Evolutionary conservation across 2,888 invertebrate genomes (phyloP).

Genomic region (Oligia latruncula): DNA sequence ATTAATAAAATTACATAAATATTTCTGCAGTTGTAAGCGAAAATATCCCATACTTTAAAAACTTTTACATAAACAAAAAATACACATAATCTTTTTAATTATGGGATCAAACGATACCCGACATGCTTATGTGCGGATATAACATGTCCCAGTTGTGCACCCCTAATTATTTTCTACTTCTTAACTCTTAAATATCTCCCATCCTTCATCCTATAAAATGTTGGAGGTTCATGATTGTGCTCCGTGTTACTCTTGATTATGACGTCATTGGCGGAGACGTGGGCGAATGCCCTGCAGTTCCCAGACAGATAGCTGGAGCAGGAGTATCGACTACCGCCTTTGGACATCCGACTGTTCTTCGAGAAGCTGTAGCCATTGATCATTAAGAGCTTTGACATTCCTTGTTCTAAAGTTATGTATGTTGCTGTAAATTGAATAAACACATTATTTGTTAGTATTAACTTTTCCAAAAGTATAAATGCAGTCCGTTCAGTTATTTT

Average conservation of each 20-base stretch:
- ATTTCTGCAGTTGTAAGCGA: not conserved
- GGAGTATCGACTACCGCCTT: conserved; percentile 66
- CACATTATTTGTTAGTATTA: not conserved
- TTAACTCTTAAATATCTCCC: conserved; percentile 43
- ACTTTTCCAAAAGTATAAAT: not conserved
- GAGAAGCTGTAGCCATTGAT: conserved; percentile 69
- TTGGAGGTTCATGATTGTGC: conserved; percentile 48
- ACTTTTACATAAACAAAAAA: not conserved
- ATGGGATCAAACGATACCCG: not conserved
- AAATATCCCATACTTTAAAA: not conserved
- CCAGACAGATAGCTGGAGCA: conserved; percentile 65
- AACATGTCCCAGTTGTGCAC: not conserved
- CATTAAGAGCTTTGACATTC: conserved; percentile 60
- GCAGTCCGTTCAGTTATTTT: no score
- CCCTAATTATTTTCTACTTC: not conserved
- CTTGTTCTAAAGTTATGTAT: conserved; percentile 62
- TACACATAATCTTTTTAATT: not conserved
- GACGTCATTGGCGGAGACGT: conserved; percentile 32
- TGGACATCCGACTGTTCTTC: conserved; percentile 57
- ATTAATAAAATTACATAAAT: no score
- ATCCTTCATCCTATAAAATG: conserved; percentile 23
- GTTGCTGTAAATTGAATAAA: conserved; percentile 51
- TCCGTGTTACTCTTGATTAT: conserved; percentile 27
- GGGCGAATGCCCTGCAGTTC: conserved; percentile 52
- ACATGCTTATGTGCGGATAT: not conserved